Evolutionary conservation across 2,113 vertebrate species (phyloP).

Genomic region (Hemiscyllium ocellatum): DNA sequence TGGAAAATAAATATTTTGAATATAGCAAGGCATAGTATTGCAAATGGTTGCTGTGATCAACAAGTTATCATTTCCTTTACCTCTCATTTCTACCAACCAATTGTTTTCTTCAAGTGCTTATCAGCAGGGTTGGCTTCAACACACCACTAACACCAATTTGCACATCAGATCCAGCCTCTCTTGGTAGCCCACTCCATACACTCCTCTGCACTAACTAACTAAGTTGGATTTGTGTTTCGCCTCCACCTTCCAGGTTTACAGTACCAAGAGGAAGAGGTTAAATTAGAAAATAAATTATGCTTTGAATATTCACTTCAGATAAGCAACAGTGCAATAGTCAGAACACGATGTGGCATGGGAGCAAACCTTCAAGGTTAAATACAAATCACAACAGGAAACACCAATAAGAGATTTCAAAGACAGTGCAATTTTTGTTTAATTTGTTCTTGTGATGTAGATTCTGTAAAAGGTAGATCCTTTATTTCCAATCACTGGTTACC

Average conservation of each 20-base stretch:
- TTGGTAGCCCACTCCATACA: neutral
- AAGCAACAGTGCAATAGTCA: neutral
- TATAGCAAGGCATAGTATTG: neutral
- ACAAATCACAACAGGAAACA: neutral
- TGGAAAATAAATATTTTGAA: neutral
- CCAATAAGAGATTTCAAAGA: neutral
- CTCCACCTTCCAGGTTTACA: neutral
- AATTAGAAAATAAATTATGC: neutral
- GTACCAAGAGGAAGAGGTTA: neutral
- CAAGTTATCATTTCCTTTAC: neutral
- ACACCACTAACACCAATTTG: neutral
- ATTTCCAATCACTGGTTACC: neutral
- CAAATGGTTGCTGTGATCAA: neutral
- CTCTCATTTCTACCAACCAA: neutral
- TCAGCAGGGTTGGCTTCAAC: neutral
- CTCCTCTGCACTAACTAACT: neutral
- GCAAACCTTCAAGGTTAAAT: neutral
- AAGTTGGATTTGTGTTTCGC: neutral
- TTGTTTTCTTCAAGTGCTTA: neutral
- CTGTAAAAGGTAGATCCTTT: neutral
- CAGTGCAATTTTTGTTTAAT: neutral
- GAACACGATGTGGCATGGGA: neutral
- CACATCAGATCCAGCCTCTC: neutral
- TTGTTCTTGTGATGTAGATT: neutral
- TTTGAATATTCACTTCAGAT: neutral